Evolutionary conservation across 2,113 vertebrate genomes (phyloP).

Genomic region (Myxocyprinus asiaticus): DNA sequence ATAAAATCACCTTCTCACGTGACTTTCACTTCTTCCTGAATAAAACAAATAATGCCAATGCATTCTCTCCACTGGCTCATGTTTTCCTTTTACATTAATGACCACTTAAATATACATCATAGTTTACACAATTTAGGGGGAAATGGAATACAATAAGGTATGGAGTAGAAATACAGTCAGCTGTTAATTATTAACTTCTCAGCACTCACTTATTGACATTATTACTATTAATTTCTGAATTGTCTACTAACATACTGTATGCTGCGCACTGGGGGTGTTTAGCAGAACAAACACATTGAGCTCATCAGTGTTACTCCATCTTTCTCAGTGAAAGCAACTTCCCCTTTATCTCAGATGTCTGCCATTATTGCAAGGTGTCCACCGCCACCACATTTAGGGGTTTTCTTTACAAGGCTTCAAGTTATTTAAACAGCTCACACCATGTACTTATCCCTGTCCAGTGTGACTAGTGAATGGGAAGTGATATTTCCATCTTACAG

Average conservation of each 20-base stretch:
- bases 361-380: slow-evolving; percentile 23
- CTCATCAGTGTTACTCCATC: not conserved
- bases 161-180: not conserved
- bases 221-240: no score
- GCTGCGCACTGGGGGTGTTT: no score
- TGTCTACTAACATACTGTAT: no score
- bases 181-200: slow-evolving; percentile 15
- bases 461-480: slow-evolving; percentile 19
- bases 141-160: not conserved
- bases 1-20: no score
- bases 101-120: not conserved
- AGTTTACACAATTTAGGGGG: not conserved
- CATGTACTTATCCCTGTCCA: not conserved
- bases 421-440: not conserved
- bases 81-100: no score
- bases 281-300: not conserved
- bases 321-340: not conserved
- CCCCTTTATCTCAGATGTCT: slow-evolving; percentile 2
- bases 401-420: not conserved
- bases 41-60: no score
- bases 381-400: not conserved
- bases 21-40: no score
- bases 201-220: not conserved
- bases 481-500: slow-evolving; percentile 8
- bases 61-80: no score